Conservation (phyloP, 2,797 vertebrate species). For the Hybognathus amarus region DNA sequence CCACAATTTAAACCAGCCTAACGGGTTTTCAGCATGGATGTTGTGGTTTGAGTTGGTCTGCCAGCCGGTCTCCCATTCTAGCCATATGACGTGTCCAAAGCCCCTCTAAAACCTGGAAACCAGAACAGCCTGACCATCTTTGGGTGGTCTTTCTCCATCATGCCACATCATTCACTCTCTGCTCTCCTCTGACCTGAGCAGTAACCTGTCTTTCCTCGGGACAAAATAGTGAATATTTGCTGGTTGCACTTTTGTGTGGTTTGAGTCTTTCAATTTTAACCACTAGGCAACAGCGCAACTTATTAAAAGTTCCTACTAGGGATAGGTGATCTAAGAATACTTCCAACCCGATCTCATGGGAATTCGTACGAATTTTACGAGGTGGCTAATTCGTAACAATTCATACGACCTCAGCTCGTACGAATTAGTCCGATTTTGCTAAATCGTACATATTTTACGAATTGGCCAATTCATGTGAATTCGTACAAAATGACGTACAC, state of each 20-base stretch:
- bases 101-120: not conserved
- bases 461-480: too few species aligned
- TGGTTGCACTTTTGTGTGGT: slow-evolving; percentile 14
- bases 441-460: too few species aligned
- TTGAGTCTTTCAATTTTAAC: not conserved
- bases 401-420: too few species aligned
- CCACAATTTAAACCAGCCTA: not conserved
- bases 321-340: not conserved
- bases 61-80: not conserved
- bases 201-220: not conserved
- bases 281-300: not conserved
- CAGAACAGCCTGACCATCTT: not conserved
- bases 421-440: too few species aligned
- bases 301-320: not conserved
- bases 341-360: too few species aligned
- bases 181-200: not conserved
- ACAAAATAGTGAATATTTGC: not conserved
- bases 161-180: not conserved
- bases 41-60: not conserved
- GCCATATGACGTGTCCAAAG: not conserved
- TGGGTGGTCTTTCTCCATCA: not conserved
- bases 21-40: not conserved
- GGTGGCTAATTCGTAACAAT: too few species aligned
- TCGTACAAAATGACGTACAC: too few species aligned
- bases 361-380: too few species aligned